Percentiles rank a stretch among this genome's conserved stretches.
Evolutionary conservation across 1,140 invertebrate genomes (phyloP).

Genomic region (Neodiprion lecontei): DNA sequence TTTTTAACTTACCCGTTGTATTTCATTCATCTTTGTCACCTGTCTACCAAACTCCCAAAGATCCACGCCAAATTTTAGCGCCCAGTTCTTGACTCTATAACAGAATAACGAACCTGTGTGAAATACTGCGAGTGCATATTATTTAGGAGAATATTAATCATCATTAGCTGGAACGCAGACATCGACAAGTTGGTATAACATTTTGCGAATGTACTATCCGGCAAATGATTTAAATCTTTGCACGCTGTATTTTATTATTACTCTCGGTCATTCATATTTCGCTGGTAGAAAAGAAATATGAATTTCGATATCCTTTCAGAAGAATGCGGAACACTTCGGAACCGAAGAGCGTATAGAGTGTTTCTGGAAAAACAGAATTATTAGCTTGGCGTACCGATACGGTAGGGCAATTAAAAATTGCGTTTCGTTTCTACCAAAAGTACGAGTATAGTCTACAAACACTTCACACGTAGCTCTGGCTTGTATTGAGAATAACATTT

Average conservation of each 20-base stretch:
- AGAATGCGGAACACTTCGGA: too few relatives aligned
- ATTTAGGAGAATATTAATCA: neutral
- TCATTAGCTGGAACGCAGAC: neutral
- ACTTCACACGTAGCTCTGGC: too few relatives aligned
- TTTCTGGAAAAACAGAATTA: too few relatives aligned
- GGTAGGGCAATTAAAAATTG: too few relatives aligned
- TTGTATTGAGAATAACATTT: too few relatives aligned
- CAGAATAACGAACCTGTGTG: slow-evolving; percentile 41
- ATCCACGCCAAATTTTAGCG: slow-evolving; percentile 86
- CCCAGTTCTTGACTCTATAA: slow-evolving; percentile 91
- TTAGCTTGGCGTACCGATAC: too few relatives aligned
- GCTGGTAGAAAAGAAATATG: too few relatives aligned
- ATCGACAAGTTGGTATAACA: slow-evolving; percentile 5
- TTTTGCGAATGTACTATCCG: neutral
- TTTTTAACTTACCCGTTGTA: slow-evolving; percentile 77
- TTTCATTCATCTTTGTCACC: slow-evolving; percentile 86
- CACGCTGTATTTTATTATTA: slow-evolving; percentile 11
- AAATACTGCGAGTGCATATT: neutral
- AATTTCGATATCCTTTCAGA: too few relatives aligned
- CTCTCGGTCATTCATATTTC: neutral
- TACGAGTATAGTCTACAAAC: too few relatives aligned
- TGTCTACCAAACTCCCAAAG: slow-evolving; percentile 87
- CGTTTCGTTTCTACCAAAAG: too few relatives aligned
- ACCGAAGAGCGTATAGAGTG: too few relatives aligned
- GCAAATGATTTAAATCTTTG: too few relatives aligned